A percentile compares a stretch with the other conserved stretches of the same genome.
These are phyloP conservation scores for Tauraco erythrolophus DNA, from an alignment of 2,113 vertebrate species.

Conservation along the genomic window DNA sequence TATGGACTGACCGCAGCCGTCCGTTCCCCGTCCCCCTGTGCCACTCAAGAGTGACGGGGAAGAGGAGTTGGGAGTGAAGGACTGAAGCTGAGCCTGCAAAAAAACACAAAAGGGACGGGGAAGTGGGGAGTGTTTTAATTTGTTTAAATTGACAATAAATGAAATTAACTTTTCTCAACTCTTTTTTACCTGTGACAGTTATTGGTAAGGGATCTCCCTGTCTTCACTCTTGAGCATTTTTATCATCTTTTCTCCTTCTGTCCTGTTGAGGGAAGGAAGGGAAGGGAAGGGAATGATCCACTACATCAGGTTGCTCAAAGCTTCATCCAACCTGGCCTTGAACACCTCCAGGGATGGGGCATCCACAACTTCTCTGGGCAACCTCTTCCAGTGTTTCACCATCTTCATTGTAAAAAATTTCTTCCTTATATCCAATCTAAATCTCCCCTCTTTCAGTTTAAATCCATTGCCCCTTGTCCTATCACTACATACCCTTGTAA, in stretches of 20 bases:
- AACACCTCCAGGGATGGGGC: no score
- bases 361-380: no score
- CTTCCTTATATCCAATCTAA: no score
- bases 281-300: no score
- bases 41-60: fast-evolving
- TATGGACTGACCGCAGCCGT: fast-evolving
- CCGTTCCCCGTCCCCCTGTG: fast-evolving
- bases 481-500: no score
- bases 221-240: neutral
- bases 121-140: neutral
- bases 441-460: no score
- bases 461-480: no score
- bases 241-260: neutral
- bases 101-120: no score
- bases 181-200: neutral
- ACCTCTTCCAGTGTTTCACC: no score
- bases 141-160: neutral
- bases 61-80: neutral
- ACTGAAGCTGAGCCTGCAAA: neutral
- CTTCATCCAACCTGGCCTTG: no score
- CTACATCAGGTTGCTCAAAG: no score
- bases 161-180: neutral
- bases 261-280: neutral
- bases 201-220: neutral
- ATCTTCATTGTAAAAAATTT: no score